Evolutionary conservation across 64 coral and sea anemone genomes (phyloP), one percentile per base, ranked within the genome.

Genomic region (Acropora tenuis): DNA sequence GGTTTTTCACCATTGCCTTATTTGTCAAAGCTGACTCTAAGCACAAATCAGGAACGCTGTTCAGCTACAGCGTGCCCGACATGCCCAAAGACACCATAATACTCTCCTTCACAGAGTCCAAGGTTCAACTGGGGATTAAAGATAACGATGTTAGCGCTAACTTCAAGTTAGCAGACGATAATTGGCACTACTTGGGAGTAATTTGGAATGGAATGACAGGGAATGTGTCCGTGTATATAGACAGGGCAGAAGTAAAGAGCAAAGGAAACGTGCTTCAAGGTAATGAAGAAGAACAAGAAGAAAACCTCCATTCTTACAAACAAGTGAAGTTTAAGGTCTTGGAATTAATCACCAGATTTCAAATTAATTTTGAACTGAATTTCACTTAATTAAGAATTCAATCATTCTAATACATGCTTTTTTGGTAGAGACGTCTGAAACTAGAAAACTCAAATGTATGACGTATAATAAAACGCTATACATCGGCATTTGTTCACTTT

Each of bases 171-270:
- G 18, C 60, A 69, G 92, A 94, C 66, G 87, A 75, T n/a, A 57
- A 57, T 17, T 94, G 92, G 92, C 87, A 89, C 46, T 89, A 83
- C 43, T 41, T 94, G 12, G 92, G 92, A 41, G 72, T 89, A 3
- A 79, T 82, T 74, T 89, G 92, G 72, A 89, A 79, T 71, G 78
- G 86, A 47, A 15, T 17, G 41, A 30, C 72, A 16, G 86, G 78
- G 30, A 43, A 75, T 49, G 68, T 83, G 19, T 81, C 43, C 1
- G 59, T 93, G 65, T 93, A 76, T 57, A 50, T 93, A 5, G 78
- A 93, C 80, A 75, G 92, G 47, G 0, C 55, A 0, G 40, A 81
- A 83, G 69, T 83, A 75, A 47, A 5, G 20, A 73, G 46, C 18
- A 50, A 47, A 16, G 48, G 4, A 40, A 74, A 88, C 55, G 47